Evolutionary conservation across 2,888 invertebrate genomes (phyloP), one percentile per base, ranked within the genome.

Genomic region (Eudemis profundana): DNA sequence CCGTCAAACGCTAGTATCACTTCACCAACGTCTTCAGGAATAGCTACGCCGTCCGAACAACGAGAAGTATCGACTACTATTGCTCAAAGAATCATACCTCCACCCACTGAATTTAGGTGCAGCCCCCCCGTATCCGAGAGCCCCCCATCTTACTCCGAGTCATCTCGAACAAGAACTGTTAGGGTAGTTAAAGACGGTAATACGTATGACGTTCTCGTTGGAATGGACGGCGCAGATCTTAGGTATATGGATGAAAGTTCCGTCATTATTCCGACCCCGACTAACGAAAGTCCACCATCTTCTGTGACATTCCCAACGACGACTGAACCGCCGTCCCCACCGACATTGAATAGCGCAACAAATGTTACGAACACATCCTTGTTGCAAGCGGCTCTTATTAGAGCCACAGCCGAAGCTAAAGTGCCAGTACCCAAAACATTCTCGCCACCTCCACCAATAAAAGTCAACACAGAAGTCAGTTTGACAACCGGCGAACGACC

Each of bases 201-300:
- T 54, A 95, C 95, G 38, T 97, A 95, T 77, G 97, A 97, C 81
- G 93, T 96, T 68, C 90, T 97, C 67, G 94, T 95, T 17, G 95
- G 95, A 54, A 93, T 97, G 86, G 97, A 97, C 80, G 96, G 96
- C 68, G 96, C 96, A n/a, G 97, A 98, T 85, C 89, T 98, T 60
- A 94, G 96, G 50, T 98, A 94, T 84, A 97, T 98, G 97, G 98
- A 98, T 82, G 97, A 98, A 82, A 97, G 97, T 84, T 97, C 97
- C 27, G 94, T 97, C 46, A 95, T 95, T 72, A 93, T 97, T 66
- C 95, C 96, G 63, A 96, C 97, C 69, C 96, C 97, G 14, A 94
- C 94, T 65, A 95, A 95, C 77, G 97, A 96, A 82, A 96, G 95
- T 78, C 95, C 96, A 47, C 95, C 95, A 10, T 95, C 95, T 66